phyloP scores from a whole-genome alignment of 2,797 vertebrate species.

The Muraenolepis orangiensis region DNA sequence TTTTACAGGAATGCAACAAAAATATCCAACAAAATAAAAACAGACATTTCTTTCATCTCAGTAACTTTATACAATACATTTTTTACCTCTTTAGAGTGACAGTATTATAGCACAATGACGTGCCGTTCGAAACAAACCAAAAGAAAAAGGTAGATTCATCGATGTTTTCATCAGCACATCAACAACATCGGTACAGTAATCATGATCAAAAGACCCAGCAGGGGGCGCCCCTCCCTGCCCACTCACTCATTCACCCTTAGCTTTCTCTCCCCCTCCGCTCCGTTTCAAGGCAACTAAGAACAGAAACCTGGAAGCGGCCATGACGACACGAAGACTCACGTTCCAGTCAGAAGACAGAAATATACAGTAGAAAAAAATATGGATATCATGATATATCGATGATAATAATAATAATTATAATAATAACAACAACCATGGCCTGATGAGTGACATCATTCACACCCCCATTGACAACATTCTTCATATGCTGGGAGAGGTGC shows the following conservation, averaged over 20 bases:
- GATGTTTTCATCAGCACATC: conserved; percentile 36
- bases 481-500: conserved; percentile 53
- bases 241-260: not conserved
- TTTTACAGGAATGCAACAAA: conserved; percentile 76
- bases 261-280: conserved; percentile 30
- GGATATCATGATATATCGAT: not conserved
- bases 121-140: conserved; percentile 50
- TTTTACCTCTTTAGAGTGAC: conserved; percentile 78
- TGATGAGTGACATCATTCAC: conserved; percentile 27
- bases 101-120: conserved; percentile 75
- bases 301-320: conserved; percentile 22
- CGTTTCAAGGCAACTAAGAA: conserved; percentile 68
- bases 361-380: conserved; percentile 25
- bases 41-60: conserved; percentile 53
- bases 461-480: conserved; percentile 43
- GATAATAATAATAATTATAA: not conserved
- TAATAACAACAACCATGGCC: not conserved
- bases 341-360: conserved; percentile 46
- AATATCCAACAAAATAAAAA: conserved; percentile 5
- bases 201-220: conserved; percentile 38
- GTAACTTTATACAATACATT: conserved; percentile 62
- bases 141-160: conserved; percentile 44
- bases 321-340: conserved; percentile 28
- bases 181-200: conserved; percentile 68
- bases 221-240: conserved; percentile 9